These are phyloP conservation scores for Cheumatopsyche charites DNA, from an alignment of 1,140 invertebrate species.

Conservation along the genomic window DNA sequence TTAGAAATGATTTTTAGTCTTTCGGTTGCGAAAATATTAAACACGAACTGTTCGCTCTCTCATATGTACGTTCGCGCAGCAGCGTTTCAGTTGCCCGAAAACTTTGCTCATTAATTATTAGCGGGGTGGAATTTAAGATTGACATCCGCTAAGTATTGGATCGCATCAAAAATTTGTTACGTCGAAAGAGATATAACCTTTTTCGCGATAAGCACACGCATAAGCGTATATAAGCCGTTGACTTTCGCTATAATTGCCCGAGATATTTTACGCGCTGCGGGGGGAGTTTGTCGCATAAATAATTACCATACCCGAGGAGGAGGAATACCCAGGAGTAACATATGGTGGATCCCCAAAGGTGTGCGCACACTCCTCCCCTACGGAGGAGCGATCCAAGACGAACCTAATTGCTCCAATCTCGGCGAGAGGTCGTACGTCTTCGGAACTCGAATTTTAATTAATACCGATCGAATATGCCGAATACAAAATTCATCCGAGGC, in stretches of 20 bases:
- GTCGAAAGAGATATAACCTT: no score
- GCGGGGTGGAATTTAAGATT: conserved; percentile 2
- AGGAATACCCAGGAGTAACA: conserved; percentile 21
- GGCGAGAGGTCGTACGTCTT: not conserved
- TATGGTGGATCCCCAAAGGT: conserved; percentile 10
- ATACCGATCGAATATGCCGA: not conserved
- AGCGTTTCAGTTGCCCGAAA: conserved; percentile 7
- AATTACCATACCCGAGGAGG: conserved; percentile 10
- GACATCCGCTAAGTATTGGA: conserved; percentile 15
- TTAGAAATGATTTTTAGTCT: no score
- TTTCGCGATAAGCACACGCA: no score
- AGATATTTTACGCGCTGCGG: not conserved
- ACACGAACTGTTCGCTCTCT: not conserved
- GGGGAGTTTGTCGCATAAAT: conserved; percentile 27
- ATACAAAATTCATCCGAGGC: conserved; percentile 4
- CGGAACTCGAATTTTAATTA: not conserved
- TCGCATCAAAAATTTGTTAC: conserved; percentile 18
- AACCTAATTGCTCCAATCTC: not conserved
- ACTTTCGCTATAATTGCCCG: not conserved
- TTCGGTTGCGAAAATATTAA: no score
- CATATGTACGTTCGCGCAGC: not conserved
- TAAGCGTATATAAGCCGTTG: no score
- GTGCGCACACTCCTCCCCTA: not conserved
- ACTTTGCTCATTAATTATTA: conserved; percentile 20
- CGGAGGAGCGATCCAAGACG: conserved; percentile 4